phyloP scores from a whole-genome alignment of 2,888 invertebrate genomes.

The Falcaria lacertinaria region DNA sequence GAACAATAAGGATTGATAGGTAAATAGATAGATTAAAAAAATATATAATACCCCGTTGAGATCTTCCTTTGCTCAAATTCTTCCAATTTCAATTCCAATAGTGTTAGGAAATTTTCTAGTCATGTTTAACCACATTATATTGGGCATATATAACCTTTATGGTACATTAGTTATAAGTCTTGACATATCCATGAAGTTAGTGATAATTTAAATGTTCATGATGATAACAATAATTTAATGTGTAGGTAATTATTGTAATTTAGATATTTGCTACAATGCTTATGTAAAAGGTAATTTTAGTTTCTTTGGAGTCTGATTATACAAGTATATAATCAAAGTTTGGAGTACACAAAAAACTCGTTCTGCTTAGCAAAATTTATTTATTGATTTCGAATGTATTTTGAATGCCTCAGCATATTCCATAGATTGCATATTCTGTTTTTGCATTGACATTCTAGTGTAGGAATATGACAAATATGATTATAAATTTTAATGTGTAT shows the following conservation, averaged over 20 bases:
- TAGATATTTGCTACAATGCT: no score
- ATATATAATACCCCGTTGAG: conserved; percentile 10
- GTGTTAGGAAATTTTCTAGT: conserved; percentile 24
- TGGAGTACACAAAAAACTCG: conserved; percentile 15
- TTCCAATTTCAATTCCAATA: conserved; percentile 21
- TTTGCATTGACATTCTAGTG: no score
- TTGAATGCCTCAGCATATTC: conserved; percentile 21
- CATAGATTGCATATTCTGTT: conserved; percentile 4
- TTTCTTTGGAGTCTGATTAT: no score
- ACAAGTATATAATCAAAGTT: conserved; percentile 1
- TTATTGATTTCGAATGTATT: conserved; percentile 31
- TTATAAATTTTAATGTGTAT: conserved; percentile 23
- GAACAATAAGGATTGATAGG: conserved; percentile 23
- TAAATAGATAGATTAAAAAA: conserved; percentile 9
- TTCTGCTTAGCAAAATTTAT: conserved; percentile 31
- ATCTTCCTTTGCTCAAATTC: conserved; percentile 39
- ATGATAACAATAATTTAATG: no score
- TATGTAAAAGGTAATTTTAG: no score
- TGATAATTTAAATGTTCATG: conserved; percentile 19
- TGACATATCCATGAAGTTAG: conserved; percentile 29
- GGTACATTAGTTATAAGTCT: conserved; percentile 17
- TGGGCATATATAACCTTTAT: not conserved
- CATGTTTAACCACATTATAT: conserved; percentile 16
- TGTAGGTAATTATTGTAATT: no score
- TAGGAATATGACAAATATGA: not conserved